Percentiles rank a stretch among this genome's conserved stretches.
phyloP scores from a whole-genome alignment of 2,797 vertebrate species.

The Rhabdophis nuchalis region DNA sequence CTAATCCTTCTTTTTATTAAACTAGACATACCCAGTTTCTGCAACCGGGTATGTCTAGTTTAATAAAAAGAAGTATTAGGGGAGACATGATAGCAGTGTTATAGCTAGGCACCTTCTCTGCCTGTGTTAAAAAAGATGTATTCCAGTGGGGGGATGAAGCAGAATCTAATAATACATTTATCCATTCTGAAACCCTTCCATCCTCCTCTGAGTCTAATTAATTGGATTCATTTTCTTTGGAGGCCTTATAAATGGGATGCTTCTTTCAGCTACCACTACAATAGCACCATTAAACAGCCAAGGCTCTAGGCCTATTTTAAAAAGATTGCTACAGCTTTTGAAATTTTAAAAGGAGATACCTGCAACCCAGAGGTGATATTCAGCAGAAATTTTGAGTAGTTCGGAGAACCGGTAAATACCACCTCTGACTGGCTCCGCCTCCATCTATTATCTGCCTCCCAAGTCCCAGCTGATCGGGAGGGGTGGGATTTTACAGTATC shows the following conservation, averaged over 20 bases:
- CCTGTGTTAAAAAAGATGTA: constrained; percentile 64
- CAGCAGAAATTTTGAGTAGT: no score
- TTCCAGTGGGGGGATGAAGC: constrained; percentile 61
- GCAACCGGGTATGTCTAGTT: no score
- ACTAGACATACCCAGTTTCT: no score
- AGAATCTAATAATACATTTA: constrained; percentile 61
- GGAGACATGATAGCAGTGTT: no score
- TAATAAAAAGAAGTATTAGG: no score
- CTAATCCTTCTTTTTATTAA: no score
- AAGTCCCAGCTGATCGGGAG: no score
- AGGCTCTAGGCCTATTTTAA: constrained; percentile 32
- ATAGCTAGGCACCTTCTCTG: constrained; percentile 59
- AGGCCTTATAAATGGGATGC: constrained; percentile 24
- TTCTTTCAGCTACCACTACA: constrained; percentile 22
- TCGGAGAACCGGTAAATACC: no score
- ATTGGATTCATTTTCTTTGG: constrained; percentile 45
- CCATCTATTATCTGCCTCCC: no score
- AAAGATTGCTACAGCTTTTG: constrained; percentile 40
- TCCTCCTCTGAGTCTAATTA: constrained; percentile 40
- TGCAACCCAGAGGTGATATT: background rate
- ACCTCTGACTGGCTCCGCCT: no score
- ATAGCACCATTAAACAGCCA: constrained; percentile 46
- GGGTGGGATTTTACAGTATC: no score
- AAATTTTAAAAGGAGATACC: background rate
- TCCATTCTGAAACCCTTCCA: constrained; percentile 46